A percentile compares a stretch with the other conserved stretches of the same genome.
Conservation (phyloP, 2,797 vertebrate species). For the Distichodus sexfasciatus region DNA sequence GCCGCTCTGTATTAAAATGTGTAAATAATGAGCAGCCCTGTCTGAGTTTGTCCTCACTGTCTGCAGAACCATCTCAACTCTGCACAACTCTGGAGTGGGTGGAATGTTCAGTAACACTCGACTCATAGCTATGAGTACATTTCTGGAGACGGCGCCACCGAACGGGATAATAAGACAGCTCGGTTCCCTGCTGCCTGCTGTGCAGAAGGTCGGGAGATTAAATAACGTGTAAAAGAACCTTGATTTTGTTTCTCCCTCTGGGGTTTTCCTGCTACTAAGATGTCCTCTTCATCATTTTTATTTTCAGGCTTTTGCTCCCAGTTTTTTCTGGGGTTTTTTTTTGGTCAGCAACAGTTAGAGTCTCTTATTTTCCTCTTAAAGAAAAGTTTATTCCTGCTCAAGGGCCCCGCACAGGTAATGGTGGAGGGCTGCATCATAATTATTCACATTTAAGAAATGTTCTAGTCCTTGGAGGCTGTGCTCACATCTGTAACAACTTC, state of each 20-base stretch:
- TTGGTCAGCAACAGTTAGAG: slow-evolving; percentile 12
- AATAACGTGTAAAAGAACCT: slow-evolving; percentile 45
- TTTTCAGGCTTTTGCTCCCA: slow-evolving; percentile 35
- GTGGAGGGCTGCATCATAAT: slow-evolving; percentile 19
- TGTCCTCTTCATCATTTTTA: slow-evolving; percentile 50
- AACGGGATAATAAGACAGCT: slow-evolving; percentile 42
- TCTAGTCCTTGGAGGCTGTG: slow-evolving; percentile 21
- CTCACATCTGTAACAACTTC: not conserved
- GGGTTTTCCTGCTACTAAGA: slow-evolving; percentile 43
- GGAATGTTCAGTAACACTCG: slow-evolving; percentile 1
- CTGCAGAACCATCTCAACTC: slow-evolving; percentile 23
- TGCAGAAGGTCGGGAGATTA: slow-evolving; percentile 49
- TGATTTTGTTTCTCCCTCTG: slow-evolving; percentile 37
- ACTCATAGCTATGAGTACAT: slow-evolving; percentile 3
- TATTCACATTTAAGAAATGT: slow-evolving; percentile 21
- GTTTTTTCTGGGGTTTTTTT: slow-evolving; percentile 5
- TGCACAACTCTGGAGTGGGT: slow-evolving; percentile 22
- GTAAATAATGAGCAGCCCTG: slow-evolving; percentile 20
- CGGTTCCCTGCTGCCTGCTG: slow-evolving; percentile 26
- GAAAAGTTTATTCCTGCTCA: slow-evolving; percentile 25
- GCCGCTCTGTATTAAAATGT: slow-evolving; percentile 23
- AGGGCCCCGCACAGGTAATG: slow-evolving; percentile 10
- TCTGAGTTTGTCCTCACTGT: slow-evolving; percentile 24
- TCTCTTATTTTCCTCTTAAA: slow-evolving; percentile 19
- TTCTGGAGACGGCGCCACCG: slow-evolving; percentile 30